Base-by-base conservation (phyloP, 2,113 vertebrate species). In the Lucifuga dentata region DNA sequence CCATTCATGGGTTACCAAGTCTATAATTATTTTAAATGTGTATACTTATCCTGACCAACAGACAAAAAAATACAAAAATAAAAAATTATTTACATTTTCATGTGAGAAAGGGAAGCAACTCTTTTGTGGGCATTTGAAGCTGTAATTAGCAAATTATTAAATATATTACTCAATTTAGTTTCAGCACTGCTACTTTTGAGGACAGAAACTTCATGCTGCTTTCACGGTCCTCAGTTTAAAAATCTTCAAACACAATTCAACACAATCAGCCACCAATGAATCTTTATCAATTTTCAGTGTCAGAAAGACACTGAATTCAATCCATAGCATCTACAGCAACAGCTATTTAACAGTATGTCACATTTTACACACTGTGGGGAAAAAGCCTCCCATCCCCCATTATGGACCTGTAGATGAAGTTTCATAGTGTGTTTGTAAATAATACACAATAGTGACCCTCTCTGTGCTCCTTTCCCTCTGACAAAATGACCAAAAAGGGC, bases 401-500 rank as follows among this genome's bases (percentile, higher is more conserved):
- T 43, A 41, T 40, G 20, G n/a, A 44, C n/a, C 11, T 29, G 7
- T 5, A 29, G 26, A 29, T 29, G 26, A 29, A 29, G 26, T 7
- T 29, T 29, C 3, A 7, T 3, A 29, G 26, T 68, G 55, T 68
- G 9, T 61, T 65, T 66, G 68, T 69, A 60, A 70, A 83, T 66
- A 50, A 59, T 35, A 16, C 33, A 38, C 61, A 63, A 3, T 35
- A 41, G 24, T 70, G 70, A 72, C 73, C 73, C 71, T 60, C 23
- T 65, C 29, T 61, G 51, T 53, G 49, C 16, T 69, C 51, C 58
- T 38, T 68, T 80, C 46, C 46, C 48, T 55, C 33, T 48, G 39
- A 65, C 19, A 69, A 76, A 85, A 88, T 84, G 38, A 65, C 44
- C 44, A 63, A 66, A 68, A 69, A 72, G 69, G 81, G 48, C 67